A percentile compares a stretch with the other conserved stretches of the same genome.
Conservation (phyloP, 2,797 vertebrate species). For the Odontamblyopus rebecca region DNA sequence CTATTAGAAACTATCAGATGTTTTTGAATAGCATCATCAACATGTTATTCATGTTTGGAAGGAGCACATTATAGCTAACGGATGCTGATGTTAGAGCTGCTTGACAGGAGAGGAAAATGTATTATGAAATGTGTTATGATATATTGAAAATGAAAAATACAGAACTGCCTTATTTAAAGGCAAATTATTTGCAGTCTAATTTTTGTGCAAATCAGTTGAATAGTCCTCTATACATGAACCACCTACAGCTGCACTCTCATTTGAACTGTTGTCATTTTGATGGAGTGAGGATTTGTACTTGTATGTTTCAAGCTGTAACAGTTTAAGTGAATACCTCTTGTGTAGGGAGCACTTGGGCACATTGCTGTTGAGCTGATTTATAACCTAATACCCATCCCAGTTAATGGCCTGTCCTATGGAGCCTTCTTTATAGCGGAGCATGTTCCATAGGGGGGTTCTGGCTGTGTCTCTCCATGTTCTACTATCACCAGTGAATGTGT, state of each 20-base stretch:
- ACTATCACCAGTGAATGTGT: conserved; percentile 16
- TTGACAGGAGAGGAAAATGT: no score
- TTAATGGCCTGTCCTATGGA: conserved; percentile 58
- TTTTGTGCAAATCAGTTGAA: neutral
- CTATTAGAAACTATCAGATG: no score
- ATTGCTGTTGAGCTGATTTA: conserved; percentile 54
- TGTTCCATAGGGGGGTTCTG: conserved; percentile 23
- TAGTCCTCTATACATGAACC: neutral
- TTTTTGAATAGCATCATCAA: no score
- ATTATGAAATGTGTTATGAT: no score
- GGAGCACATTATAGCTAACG: no score
- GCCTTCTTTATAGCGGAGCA: conserved; percentile 51
- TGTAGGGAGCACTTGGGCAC: conserved; percentile 31
- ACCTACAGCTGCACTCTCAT: conserved; percentile 2
- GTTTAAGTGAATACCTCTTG: conserved; percentile 26
- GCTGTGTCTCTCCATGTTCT: conserved; percentile 4
- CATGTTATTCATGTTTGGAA: no score
- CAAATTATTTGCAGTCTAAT: neutral
- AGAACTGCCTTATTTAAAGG: neutral
- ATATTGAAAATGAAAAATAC: neutral
- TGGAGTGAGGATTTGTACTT: conserved; percentile 22
- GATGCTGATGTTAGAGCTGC: no score
- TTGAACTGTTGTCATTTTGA: conserved; percentile 21
- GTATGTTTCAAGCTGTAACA: conserved; percentile 25
- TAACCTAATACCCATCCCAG: conserved; percentile 33